phyloP scores from a whole-genome alignment of 2,113 vertebrate species.

The Dicrurus megarhynchus region DNA sequence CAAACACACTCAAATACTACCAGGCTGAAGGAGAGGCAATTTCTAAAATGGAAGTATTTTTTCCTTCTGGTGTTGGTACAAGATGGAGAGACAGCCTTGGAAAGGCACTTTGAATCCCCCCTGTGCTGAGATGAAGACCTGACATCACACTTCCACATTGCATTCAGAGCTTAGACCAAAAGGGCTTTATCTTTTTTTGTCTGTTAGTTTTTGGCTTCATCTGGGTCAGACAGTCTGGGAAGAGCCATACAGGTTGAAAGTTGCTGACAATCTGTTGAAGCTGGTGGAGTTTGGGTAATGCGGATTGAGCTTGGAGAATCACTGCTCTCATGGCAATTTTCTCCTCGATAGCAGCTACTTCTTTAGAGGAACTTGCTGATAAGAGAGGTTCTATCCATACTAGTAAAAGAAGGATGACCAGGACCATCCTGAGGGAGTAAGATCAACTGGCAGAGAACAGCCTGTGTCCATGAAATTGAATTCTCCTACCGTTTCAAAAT shows the following conservation, averaged over 20 bases:
- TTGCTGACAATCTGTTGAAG: not conserved
- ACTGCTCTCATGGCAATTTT: not conserved
- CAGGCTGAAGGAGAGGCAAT: not conserved
- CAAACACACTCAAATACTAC: conserved; percentile 38
- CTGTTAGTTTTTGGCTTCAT: not conserved
- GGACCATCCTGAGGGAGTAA: not conserved
- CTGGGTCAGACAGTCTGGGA: not conserved
- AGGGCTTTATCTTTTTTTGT: not conserved
- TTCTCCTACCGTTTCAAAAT: not conserved
- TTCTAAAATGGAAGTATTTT: not conserved
- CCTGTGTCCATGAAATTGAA: not conserved
- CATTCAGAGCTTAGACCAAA: not conserved
- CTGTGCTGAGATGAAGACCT: not conserved
- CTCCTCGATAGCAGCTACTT: not conserved
- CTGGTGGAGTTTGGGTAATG: not conserved
- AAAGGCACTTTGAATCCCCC: not conserved
- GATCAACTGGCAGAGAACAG: not conserved
- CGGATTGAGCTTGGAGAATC: not conserved
- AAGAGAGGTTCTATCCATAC: not conserved
- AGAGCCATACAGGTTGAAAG: not conserved
- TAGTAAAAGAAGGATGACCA: not conserved
- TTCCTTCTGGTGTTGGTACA: not conserved
- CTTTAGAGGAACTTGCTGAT: not conserved
- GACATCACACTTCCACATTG: not conserved
- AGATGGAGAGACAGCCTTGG: not conserved